Conservation (phyloP, 92 coral and sea anemone genomes). For the Palythoa caribaeorum region DNA sequence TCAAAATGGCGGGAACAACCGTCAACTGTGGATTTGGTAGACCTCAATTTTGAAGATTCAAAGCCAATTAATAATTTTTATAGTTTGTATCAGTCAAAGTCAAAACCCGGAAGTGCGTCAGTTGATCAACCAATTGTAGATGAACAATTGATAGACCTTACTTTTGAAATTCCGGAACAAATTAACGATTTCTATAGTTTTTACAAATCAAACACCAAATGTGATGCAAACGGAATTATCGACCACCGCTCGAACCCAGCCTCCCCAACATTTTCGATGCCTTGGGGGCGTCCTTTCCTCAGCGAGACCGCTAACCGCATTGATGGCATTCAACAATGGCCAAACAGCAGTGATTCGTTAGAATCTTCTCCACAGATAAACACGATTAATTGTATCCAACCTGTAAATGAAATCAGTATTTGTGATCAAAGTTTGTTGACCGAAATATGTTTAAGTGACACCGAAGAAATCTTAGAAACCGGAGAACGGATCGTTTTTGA, state of each 20-base stretch:
- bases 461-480: not conserved
- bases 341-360: not conserved
- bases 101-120: conserved; percentile 8
- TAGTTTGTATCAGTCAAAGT: conserved; percentile 15
- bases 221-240: conserved; percentile 13
- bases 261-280: not conserved
- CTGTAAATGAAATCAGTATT: not conserved
- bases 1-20: conserved; percentile 14
- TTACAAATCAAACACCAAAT: conserved; percentile 30
- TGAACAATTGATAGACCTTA: conserved; percentile 19
- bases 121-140: conserved; percentile 23
- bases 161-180: conserved; percentile 29
- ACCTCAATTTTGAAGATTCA: conserved; percentile 28
- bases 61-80: conserved; percentile 29
- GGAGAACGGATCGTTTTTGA: conserved; percentile 9
- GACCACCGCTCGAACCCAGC: conserved; percentile 15
- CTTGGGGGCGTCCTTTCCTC: not conserved
- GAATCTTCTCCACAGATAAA: conserved; percentile 1
- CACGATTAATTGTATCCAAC: not conserved
- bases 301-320: conserved; percentile 8
- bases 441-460: conserved; percentile 1
- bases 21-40: conserved; percentile 11
- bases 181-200: conserved; percentile 24
- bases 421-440: not conserved
- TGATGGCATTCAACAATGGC: not conserved